A percentile compares a stretch with the other conserved stretches of the same genome.
Evolutionary conservation across 2,888 invertebrate genomes (phyloP).

Genomic region (Cordilura impudica): DNA sequence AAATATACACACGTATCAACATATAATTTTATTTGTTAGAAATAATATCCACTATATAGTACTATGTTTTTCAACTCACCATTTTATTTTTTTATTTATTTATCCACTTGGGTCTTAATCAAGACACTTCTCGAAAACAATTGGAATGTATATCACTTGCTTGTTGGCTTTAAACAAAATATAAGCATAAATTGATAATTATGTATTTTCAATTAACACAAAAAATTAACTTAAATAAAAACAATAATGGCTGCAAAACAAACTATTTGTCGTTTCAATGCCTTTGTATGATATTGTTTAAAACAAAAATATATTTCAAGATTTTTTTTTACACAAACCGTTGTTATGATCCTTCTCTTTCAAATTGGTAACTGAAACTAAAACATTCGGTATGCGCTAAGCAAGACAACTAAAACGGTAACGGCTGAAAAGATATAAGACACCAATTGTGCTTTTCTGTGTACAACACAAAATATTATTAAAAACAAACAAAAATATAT

Average conservation of each 20-base stretch:
- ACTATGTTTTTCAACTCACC: background rate
- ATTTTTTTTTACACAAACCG: constrained; percentile 43
- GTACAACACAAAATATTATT: constrained; percentile 18
- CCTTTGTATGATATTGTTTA: constrained; percentile 12
- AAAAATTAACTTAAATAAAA: background rate
- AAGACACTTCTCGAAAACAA: background rate
- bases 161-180: constrained; percentile 25
- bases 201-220: background rate
- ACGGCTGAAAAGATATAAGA: constrained; percentile 42
- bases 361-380: constrained; percentile 63
- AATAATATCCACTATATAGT: too few species aligned
- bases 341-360: constrained; percentile 61
- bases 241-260: background rate
- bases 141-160: background rate
- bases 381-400: constrained; percentile 57
- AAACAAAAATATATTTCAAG: background rate
- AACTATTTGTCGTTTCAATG: background rate
- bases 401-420: constrained; percentile 62
- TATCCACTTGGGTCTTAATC: background rate
- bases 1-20: background rate
- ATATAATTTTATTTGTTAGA: too few species aligned
- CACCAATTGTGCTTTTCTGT: constrained; percentile 48
- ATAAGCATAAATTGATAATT: background rate
- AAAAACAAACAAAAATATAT: background rate
- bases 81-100: background rate